phyloP scores from a whole-genome alignment of 2,888 invertebrate species.

The Acrocyrtus sp. region DNA sequence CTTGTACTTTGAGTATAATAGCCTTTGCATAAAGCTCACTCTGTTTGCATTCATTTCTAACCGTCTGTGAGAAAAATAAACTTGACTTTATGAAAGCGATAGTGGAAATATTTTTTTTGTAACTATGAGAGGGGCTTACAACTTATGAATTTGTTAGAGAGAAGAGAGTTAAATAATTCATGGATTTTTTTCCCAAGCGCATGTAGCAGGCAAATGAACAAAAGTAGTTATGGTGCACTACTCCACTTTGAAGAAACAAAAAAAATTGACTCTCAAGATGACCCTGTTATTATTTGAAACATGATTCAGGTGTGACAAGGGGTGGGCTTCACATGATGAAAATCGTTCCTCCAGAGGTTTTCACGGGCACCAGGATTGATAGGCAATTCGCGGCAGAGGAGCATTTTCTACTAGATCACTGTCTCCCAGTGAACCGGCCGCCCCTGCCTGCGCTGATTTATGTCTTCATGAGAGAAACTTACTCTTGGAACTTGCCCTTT shows the following conservation, averaged over 20 bases:
- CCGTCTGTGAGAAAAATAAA: too few relatives aligned
- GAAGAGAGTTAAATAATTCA: conserved; percentile 51
- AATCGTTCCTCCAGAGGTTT: conserved; percentile 47
- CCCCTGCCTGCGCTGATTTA: conserved; percentile 51
- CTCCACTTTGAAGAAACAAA: not conserved
- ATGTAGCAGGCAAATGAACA: conserved; percentile 16
- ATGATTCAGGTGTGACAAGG: conserved; percentile 54
- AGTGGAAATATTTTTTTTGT: too few relatives aligned
- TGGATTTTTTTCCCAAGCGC: conserved; percentile 17
- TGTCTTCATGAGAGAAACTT: conserved; percentile 46
- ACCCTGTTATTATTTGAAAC: conserved; percentile 55
- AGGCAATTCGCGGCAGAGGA: conserved; percentile 46
- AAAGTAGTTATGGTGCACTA: not conserved
- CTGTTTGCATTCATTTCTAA: too few relatives aligned
- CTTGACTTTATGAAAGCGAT: too few relatives aligned
- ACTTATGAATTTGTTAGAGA: conserved; percentile 39
- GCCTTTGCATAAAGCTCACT: too few relatives aligned
- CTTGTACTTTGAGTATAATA: too few relatives aligned
- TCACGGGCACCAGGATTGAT: conserved; percentile 53
- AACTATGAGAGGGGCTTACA: not conserved
- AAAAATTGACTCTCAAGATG: conserved; percentile 39
- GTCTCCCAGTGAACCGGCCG: conserved; percentile 42
- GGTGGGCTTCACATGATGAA: conserved; percentile 49
- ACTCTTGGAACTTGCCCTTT: conserved; percentile 27
- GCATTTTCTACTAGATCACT: conserved; percentile 54